Evolutionary conservation across 2,888 invertebrate species (phyloP).

Genomic region (Drosophila sordidula): DNA sequence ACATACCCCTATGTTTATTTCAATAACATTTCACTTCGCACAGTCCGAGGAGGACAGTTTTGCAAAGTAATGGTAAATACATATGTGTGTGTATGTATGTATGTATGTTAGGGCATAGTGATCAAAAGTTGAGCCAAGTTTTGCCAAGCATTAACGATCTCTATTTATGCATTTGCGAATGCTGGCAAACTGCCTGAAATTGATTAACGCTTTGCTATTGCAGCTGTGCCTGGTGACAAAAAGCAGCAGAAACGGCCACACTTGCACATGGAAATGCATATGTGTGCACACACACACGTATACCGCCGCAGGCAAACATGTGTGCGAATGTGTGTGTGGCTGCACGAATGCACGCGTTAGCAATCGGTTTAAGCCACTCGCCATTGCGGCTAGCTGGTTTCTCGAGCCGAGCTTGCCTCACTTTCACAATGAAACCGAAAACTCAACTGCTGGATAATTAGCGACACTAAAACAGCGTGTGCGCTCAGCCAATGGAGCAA

Average conservation of each 20-base stretch:
- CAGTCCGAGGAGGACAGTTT: constrained; percentile 21
- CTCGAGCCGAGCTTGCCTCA: constrained; percentile 50
- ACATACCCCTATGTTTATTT: background rate
- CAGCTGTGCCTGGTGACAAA: constrained; percentile 55
- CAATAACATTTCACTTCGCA: constrained; percentile 11
- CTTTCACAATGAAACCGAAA: constrained; percentile 69
- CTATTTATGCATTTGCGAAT: constrained; percentile 41
- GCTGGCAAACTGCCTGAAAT: constrained; percentile 53
- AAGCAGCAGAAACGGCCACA: constrained; percentile 35
- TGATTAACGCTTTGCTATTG: constrained; percentile 63
- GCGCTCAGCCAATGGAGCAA: constrained; percentile 60
- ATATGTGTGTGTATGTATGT: background rate
- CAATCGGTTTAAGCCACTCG: constrained; percentile 52
- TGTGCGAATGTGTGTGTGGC: background rate
- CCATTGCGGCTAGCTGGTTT: constrained; percentile 25
- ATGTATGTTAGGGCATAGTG: constrained; percentile 47
- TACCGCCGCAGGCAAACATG: background rate
- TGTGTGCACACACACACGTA: background rate
- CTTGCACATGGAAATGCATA: background rate
- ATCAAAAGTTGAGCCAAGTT: constrained; percentile 33
- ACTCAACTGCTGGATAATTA: constrained; percentile 66
- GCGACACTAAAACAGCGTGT: constrained; percentile 65
- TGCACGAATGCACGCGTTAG: constrained; percentile 36
- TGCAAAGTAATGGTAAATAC: constrained; percentile 14
- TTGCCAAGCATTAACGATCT: constrained; percentile 37